A percentile compares a stretch with the other conserved stretches of the same genome.
phyloP scores from a whole-genome alignment of 30 jellyfish, hydroid and myxozoan genomes.

The Chrysaora quinquecirrha region DNA sequence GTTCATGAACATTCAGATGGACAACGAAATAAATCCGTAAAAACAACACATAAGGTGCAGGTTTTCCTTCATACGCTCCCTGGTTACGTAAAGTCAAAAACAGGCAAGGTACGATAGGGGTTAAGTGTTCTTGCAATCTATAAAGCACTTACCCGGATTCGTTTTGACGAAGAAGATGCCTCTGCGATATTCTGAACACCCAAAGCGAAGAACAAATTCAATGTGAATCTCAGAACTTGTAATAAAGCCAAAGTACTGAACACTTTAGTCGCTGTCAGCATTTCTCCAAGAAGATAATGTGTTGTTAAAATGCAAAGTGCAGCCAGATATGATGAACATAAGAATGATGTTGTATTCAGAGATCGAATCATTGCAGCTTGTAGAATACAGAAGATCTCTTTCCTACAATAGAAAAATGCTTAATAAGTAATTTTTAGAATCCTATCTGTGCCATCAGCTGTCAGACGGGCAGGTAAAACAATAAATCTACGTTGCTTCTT shows the following conservation, averaged over 20 bases:
- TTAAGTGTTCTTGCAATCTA: too few relatives aligned
- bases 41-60: too few relatives aligned
- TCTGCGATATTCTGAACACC: constrained; percentile 54
- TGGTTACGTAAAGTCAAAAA: too few relatives aligned
- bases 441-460: too few relatives aligned
- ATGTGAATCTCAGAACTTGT: constrained; percentile 15
- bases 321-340: constrained; percentile 46
- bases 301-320: constrained; percentile 61
- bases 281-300: constrained; percentile 46
- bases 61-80: too few relatives aligned
- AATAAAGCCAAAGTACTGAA: constrained; percentile 60
- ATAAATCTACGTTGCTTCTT: too few relatives aligned
- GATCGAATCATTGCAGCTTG: constrained; percentile 34
- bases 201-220: constrained; percentile 40
- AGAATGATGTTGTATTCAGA: constrained; percentile 1
- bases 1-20: too few relatives aligned
- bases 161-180: constrained; percentile 25
- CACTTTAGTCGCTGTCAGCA: constrained; percentile 35
- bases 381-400: constrained; percentile 22
- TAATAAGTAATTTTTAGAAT: too few relatives aligned
- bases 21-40: too few relatives aligned
- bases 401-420: too few relatives aligned
- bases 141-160: constrained; percentile 73
- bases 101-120: too few relatives aligned
- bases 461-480: too few relatives aligned